Percentiles rank a stretch among this genome's conserved stretches.
Evolutionary conservation across 2,888 invertebrate genomes (phyloP).

Genomic region (Meganola albula): DNA sequence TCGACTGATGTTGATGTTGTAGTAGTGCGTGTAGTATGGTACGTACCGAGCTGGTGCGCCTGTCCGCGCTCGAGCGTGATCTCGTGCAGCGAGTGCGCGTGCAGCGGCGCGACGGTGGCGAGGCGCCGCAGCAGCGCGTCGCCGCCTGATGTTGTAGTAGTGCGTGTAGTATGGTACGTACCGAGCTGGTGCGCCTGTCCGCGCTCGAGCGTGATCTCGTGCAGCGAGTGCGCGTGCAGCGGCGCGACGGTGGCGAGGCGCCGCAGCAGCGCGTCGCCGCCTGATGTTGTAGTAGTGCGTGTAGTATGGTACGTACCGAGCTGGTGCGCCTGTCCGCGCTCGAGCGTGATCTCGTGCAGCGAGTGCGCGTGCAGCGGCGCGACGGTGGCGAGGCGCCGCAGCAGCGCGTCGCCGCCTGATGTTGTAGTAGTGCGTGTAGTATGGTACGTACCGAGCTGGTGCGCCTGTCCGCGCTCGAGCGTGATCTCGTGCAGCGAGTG

Average conservation of each 20-base stretch:
- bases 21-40: too few relatives aligned
- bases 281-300: too few relatives aligned
- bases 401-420: slow-evolving; percentile 88
- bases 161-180: too few relatives aligned
- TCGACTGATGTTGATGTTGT: too few relatives aligned
- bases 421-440: too few relatives aligned
- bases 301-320: slow-evolving; percentile 74
- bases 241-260: slow-evolving; percentile 88
- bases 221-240: slow-evolving; percentile 82
- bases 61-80: slow-evolving; percentile 88
- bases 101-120: slow-evolving; percentile 84
- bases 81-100: slow-evolving; percentile 84
- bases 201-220: slow-evolving; percentile 86
- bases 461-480: slow-evolving; percentile 86
- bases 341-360: slow-evolving; percentile 85
- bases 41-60: slow-evolving; percentile 83
- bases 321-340: slow-evolving; percentile 89
- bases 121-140: slow-evolving; percentile 89
- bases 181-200: slow-evolving; percentile 89
- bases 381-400: slow-evolving; percentile 87
- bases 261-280: slow-evolving; percentile 88
- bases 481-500: slow-evolving; percentile 86
- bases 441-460: slow-evolving; percentile 80
- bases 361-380: slow-evolving; percentile 84
- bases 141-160: too few relatives aligned